A percentile compares a stretch with the other conserved stretches of the same genome.
Conservation (phyloP, 1,140 invertebrate species). For the Drosophila subpulchrella region DNA sequence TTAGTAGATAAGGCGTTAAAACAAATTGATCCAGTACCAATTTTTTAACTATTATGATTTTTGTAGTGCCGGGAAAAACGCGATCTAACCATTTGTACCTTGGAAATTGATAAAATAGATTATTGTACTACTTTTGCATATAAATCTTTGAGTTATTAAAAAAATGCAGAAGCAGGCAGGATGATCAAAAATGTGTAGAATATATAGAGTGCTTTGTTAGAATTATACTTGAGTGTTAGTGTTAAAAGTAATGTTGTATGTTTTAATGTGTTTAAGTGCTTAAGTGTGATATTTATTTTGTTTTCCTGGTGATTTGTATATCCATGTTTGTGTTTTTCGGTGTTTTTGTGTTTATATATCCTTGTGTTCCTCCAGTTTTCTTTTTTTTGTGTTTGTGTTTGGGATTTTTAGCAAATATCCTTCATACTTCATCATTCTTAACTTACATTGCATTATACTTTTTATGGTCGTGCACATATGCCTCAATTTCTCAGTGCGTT, state of each 20-base stretch:
- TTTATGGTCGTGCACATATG: constrained; percentile 61
- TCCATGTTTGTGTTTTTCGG: neutral
- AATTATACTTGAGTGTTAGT: neutral
- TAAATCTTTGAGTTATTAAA: neutral
- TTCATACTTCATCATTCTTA: constrained; percentile 11
- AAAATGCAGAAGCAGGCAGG: constrained; percentile 20
- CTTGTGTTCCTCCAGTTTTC: constrained; percentile 20
- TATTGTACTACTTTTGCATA: neutral
- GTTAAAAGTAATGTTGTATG: neutral
- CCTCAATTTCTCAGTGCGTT: constrained; percentile 51
- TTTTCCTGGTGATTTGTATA: neutral
- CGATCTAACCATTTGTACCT: constrained; percentile 93
- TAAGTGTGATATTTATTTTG: neutral
- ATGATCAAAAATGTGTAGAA: neutral
- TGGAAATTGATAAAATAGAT: neutral
- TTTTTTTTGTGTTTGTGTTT: neutral
- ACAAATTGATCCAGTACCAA: constrained; percentile 91
- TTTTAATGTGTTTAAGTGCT: neutral
- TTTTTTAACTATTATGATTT: constrained; percentile 89
- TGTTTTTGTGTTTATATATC: constrained; percentile 1
- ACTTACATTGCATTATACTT: constrained; percentile 51
- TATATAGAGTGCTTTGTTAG: neutral
- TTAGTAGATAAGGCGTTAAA: constrained; percentile 89
- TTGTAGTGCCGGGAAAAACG: constrained; percentile 88
- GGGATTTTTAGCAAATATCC: neutral